A percentile compares a stretch with the other conserved stretches of the same genome.
Conservation (phyloP, 2,888 invertebrate species). For the Drosophila kambysellisi region DNA sequence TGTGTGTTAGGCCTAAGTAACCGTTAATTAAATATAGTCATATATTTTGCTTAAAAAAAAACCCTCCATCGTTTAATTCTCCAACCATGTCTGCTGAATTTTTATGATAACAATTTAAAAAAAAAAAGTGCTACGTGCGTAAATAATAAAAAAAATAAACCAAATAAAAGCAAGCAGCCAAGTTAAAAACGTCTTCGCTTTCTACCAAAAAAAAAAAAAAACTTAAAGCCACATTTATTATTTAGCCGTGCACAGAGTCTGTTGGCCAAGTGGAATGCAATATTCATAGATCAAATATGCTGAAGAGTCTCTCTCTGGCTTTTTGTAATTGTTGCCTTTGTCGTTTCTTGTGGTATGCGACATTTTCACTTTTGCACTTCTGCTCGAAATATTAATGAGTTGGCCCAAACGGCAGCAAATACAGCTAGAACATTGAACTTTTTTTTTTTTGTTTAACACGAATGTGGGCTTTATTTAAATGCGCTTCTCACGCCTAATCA, state of each 20-base stretch:
- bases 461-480: conserved; percentile 29
- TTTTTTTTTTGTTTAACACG: neutral
- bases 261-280: conserved; percentile 58
- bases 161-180: conserved; percentile 23
- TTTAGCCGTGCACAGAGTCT: conserved; percentile 43
- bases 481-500: conserved; percentile 44
- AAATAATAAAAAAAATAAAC: conserved; percentile 51
- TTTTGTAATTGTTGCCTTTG: conserved; percentile 41
- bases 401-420: neutral
- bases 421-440: conserved; percentile 64
- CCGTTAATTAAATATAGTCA: conserved; percentile 72
- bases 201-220: conserved; percentile 52
- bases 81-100: conserved; percentile 59
- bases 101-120: conserved; percentile 64
- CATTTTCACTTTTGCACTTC: conserved; percentile 81
- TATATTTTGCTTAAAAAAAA: conserved; percentile 58
- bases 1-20: conserved; percentile 80
- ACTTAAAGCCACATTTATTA: conserved; percentile 40
- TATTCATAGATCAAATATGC: conserved; percentile 71
- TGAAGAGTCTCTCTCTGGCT: conserved; percentile 23
- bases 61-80: neutral
- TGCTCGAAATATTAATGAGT: conserved; percentile 77
- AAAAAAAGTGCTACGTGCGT: conserved; percentile 68
- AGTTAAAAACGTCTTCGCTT: conserved; percentile 49
- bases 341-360: conserved; percentile 66